A percentile compares a stretch with the other conserved stretches of the same genome.
Evolutionary conservation across 1,140 invertebrate genomes (phyloP).

Genomic region (Drosophila athabasca): DNA sequence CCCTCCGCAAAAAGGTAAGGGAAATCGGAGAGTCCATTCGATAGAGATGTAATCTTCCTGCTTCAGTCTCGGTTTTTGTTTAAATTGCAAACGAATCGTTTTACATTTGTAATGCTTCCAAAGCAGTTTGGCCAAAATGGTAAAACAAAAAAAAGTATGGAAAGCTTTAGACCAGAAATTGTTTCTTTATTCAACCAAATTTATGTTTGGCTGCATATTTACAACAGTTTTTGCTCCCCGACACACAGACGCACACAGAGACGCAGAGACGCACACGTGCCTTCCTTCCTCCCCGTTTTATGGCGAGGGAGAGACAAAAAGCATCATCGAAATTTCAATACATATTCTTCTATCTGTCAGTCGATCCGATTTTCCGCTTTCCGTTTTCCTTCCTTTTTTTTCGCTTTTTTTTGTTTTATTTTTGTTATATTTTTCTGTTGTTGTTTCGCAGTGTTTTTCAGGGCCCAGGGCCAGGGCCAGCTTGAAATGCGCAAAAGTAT

Average conservation of each 20-base stretch:
- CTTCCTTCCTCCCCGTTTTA: background rate
- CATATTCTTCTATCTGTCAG: slow-evolving; percentile 27
- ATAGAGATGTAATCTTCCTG: background rate
- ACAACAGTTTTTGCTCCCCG: slow-evolving; percentile 33
- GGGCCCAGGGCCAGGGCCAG: slow-evolving; percentile 17
- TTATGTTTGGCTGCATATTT: slow-evolving; percentile 63
- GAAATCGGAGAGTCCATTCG: background rate
- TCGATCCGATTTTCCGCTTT: slow-evolving; percentile 25
- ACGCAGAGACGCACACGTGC: background rate
- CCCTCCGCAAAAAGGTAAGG: too few relatives aligned
- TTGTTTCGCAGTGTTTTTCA: slow-evolving; percentile 16
- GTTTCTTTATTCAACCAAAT: slow-evolving; percentile 64
- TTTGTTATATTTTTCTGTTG: slow-evolving; percentile 15
- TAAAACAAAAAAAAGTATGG: slow-evolving; percentile 14
- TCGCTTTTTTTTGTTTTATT: slow-evolving; percentile 14
- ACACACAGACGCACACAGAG: background rate
- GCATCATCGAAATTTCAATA: slow-evolving; percentile 61
- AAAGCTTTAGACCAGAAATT: slow-evolving; percentile 54
- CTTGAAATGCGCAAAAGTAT: slow-evolving; percentile 68
- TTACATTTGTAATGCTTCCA: slow-evolving; percentile 73
- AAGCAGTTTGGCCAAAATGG: slow-evolving; percentile 58
- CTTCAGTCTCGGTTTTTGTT: slow-evolving; percentile 11
- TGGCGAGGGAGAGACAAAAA: slow-evolving; percentile 43
- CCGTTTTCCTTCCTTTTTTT: slow-evolving; percentile 19
- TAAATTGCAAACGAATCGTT: slow-evolving; percentile 61